A percentile compares a stretch with the other conserved stretches of the same genome.
phyloP scores from a whole-genome alignment of 2,113 vertebrate genomes.

The Natator depressus region DNA sequence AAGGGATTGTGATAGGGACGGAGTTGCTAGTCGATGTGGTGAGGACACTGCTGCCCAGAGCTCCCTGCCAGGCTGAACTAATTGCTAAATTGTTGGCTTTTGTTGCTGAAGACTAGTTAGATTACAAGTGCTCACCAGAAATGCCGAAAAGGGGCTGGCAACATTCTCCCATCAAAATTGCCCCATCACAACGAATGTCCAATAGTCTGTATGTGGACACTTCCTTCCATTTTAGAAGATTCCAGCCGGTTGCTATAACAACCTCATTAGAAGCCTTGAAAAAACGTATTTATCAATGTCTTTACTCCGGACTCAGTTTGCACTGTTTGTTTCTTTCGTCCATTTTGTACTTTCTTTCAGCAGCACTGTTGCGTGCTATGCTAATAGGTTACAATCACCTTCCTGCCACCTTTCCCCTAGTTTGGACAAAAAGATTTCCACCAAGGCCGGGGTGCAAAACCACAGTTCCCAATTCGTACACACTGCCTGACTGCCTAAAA shows the following conservation, averaged over 20 bases:
- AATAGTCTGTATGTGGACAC: neutral
- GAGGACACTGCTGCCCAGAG: neutral
- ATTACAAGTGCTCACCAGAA: neutral
- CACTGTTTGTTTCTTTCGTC: neutral
- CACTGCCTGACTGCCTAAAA: neutral
- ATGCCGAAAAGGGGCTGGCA: neutral
- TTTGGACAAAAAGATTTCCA: neutral
- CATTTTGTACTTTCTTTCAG: neutral
- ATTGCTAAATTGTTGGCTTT: neutral
- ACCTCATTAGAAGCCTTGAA: neutral
- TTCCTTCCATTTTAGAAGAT: neutral
- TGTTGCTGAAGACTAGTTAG: neutral
- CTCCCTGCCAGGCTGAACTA: neutral
- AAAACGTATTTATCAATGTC: neutral
- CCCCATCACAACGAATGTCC: neutral
- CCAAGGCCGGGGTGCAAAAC: neutral
- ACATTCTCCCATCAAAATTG: neutral
- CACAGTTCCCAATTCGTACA: neutral
- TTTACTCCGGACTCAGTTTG: neutral
- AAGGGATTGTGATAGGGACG: neutral
- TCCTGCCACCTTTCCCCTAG: neutral
- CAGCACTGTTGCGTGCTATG: neutral
- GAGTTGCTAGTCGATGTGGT: neutral
- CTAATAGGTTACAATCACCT: neutral
- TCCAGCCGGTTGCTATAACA: neutral